These are phyloP conservation scores for Tillus elongatus DNA, from an alignment of 2,888 invertebrate genomes.

Conservation along the genomic window DNA sequence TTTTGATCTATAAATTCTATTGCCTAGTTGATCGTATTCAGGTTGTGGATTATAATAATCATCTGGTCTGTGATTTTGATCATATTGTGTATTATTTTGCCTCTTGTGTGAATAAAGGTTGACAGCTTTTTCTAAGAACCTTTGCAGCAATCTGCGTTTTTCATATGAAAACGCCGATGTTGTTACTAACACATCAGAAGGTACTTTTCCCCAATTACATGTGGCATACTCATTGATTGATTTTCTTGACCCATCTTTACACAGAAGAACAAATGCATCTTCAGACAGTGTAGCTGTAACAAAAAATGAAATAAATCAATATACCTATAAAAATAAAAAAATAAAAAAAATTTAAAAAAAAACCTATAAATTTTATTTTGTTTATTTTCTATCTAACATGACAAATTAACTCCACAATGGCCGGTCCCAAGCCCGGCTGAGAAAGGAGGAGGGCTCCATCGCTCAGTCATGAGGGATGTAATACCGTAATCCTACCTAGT, in stretches of 20 bases:
- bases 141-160: conserved; percentile 53
- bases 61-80: too few species aligned
- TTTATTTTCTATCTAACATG: too few species aligned
- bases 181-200: conserved; percentile 75
- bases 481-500: too few species aligned
- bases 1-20: conserved; percentile 16
- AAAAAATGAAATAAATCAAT: neutral
- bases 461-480: too few species aligned
- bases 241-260: conserved; percentile 66
- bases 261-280: conserved; percentile 70
- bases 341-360: too few species aligned
- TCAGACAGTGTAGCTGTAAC: conserved; percentile 42
- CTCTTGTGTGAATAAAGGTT: conserved; percentile 51
- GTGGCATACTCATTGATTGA: conserved; percentile 58
- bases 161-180: conserved; percentile 64
- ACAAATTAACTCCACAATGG: too few species aligned
- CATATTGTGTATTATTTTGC: too few species aligned
- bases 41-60: conserved; percentile 17
- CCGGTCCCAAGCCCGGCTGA: too few species aligned
- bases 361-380: too few species aligned
- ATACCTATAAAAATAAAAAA: too few species aligned
- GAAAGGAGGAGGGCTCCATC: too few species aligned
- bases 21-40: conserved; percentile 25
- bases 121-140: conserved; percentile 53
- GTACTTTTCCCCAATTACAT: conserved; percentile 82